These are phyloP conservation scores for Tethya wilhelma DNA, from an alignment of 37 sponge, comb jelly and placozoan genomes.

Conservation along the genomic window DNA sequence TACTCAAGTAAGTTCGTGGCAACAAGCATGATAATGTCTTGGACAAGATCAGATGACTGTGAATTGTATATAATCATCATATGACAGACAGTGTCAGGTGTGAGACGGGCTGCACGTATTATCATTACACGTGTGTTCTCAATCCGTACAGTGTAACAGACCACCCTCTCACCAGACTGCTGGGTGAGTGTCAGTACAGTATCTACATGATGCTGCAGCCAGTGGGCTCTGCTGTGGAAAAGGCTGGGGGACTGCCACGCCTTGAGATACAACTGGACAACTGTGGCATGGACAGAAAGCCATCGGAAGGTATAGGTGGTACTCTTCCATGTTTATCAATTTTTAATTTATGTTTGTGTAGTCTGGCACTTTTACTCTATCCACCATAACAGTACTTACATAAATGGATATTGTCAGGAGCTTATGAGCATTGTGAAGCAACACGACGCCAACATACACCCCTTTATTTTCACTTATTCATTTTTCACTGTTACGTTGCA, in stretches of 20 bases:
- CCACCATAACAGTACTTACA: too few relatives aligned
- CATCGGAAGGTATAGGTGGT: neutral
- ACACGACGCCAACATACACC: too few relatives aligned
- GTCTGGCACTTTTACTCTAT: too few relatives aligned
- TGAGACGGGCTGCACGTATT: neutral
- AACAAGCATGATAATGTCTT: neutral
- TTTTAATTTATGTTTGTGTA: too few relatives aligned
- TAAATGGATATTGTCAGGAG: too few relatives aligned
- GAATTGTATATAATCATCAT: neutral
- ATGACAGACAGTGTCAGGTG: neutral
- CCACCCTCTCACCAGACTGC: conserved; percentile 73
- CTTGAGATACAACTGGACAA: conserved; percentile 39
- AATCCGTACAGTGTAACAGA: conserved; percentile 45
- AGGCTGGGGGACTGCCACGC: conserved; percentile 44
- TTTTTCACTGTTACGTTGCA: too few relatives aligned
- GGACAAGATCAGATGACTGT: too few relatives aligned
- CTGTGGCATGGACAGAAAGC: conserved; percentile 9
- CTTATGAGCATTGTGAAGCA: too few relatives aligned
- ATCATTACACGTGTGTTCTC: neutral
- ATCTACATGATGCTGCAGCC: conserved; percentile 58
- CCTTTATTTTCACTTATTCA: too few relatives aligned
- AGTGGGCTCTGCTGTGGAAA: conserved; percentile 40
- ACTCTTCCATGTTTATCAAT: too few relatives aligned
- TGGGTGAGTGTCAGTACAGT: conserved; percentile 72
- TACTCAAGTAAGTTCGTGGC: conserved; percentile 35